Evolutionary conservation across 2,888 invertebrate genomes (phyloP).

Genomic region (Agrotis clavis): DNA sequence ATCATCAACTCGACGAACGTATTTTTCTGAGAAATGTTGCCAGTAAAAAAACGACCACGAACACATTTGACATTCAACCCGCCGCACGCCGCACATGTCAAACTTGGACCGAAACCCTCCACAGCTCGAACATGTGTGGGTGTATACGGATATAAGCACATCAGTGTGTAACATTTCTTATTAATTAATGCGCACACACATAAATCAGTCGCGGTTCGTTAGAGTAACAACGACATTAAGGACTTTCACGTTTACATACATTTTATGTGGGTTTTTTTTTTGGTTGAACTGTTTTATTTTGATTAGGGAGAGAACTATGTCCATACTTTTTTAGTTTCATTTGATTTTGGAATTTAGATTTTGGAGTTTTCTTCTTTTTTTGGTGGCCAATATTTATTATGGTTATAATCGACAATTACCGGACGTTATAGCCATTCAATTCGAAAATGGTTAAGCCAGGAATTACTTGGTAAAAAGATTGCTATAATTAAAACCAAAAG

Average conservation of each 20-base stretch:
- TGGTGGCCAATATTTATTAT: no score
- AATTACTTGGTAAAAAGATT: no score
- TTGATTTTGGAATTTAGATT: background rate
- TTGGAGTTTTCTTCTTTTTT: no score
- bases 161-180: slow-evolving; percentile 83
- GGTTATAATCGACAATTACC: no score
- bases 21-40: background rate
- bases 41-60: background rate
- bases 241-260: slow-evolving; percentile 79
- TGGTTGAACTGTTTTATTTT: slow-evolving; percentile 3
- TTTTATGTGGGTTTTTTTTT: slow-evolving; percentile 43
- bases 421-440: no score
- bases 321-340: background rate
- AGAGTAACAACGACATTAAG: slow-evolving; percentile 83
- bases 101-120: slow-evolving; percentile 56
- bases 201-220: slow-evolving; percentile 90
- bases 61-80: slow-evolving; percentile 34
- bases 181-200: slow-evolving; percentile 89
- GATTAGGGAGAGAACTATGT: slow-evolving; percentile 19
- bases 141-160: slow-evolving; percentile 68
- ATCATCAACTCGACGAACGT: no score
- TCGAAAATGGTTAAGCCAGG: no score
- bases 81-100: slow-evolving; percentile 55
- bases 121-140: slow-evolving; percentile 68
- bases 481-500: no score